These are phyloP conservation scores for Cololabis saira DNA, from an alignment of 2,113 vertebrate species.

Conservation along the genomic window DNA sequence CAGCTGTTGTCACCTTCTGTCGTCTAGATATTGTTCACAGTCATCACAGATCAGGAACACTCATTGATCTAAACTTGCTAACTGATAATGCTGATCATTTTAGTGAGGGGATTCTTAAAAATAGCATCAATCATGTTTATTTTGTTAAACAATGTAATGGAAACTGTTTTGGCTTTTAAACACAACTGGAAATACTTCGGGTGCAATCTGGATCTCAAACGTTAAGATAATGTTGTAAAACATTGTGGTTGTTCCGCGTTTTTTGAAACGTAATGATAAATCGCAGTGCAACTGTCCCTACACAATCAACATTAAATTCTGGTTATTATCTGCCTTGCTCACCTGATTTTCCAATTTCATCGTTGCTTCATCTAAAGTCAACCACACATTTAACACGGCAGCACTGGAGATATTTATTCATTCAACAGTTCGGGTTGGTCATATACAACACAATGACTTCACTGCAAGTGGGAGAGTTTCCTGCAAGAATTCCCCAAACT, in stretches of 20 bases:
- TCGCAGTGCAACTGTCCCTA: neutral
- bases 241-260: neutral
- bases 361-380: slow-evolving; percentile 1
- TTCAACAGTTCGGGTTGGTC: slow-evolving; percentile 40
- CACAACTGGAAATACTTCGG: neutral
- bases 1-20: slow-evolving; percentile 3
- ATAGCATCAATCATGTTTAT: too few species aligned
- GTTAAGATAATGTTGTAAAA: neutral
- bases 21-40: neutral
- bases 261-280: neutral
- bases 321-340: slow-evolving; percentile 3
- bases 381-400: slow-evolving; percentile 5
- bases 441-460: slow-evolving; percentile 49
- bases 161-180: neutral
- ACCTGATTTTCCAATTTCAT: slow-evolving; percentile 22
- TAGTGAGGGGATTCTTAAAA: too few species aligned
- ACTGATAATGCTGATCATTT: too few species aligned
- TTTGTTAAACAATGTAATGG: too few species aligned
- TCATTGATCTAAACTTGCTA: neutral
- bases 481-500: slow-evolving; percentile 58
- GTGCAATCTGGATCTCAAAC: neutral
- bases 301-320: neutral
- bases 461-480: slow-evolving; percentile 54
- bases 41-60: neutral
- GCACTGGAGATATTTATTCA: slow-evolving; percentile 24